Base-by-base conservation (phyloP, 2,797 vertebrate genomes). In the Urosaurus nigricauda region DNA sequence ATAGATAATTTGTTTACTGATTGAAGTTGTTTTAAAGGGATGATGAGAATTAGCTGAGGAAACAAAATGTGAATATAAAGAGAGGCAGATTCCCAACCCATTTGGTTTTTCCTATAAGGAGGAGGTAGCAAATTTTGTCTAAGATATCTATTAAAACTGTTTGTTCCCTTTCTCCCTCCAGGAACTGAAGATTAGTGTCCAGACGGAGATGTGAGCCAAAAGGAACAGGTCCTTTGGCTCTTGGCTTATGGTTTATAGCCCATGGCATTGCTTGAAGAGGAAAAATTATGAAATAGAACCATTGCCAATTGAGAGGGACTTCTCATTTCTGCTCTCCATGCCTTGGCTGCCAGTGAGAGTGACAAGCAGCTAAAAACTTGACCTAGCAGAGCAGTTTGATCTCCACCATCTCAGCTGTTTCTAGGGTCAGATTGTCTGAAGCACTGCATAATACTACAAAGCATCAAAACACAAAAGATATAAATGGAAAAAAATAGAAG, bases 1-100 rank as follows among this genome's bases (percentile, higher is more conserved):
- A 84, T 56, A 56, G 70, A 58, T 74, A 84, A 74, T 40, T 68
- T 51, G 60, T 21, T 79, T 81, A 37, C 47, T 86, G 73, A 17
- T 86, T 43, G 13, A 43, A 85, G 71, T n/a, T 32, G 60, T 24
- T 85, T 85, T 75, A 77, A 85, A 85, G 73, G 26, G 60, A 32
- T 77, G 56, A 40, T 82, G 37, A 73, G 37, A 29, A 47, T 82
- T 16, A 43, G 4, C 37, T 70, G 6, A 79, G 51, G 21, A 37
- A 79, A 79, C 8, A 51, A 40, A 58, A 19, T 47, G 73, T 21
- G 37, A 47, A 35, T 80, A n/a, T 32, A 12, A 13, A 63, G 60
- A 68, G 37, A 40, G 53, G 35, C 53, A 85, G 70, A 37, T 40
- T 75, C 8, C 14, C 5, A 73, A 26, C 4, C 53, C 65, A 68